Evolutionary conservation across 1,140 invertebrate species (phyloP).

Genomic region (Magallana gigas): DNA sequence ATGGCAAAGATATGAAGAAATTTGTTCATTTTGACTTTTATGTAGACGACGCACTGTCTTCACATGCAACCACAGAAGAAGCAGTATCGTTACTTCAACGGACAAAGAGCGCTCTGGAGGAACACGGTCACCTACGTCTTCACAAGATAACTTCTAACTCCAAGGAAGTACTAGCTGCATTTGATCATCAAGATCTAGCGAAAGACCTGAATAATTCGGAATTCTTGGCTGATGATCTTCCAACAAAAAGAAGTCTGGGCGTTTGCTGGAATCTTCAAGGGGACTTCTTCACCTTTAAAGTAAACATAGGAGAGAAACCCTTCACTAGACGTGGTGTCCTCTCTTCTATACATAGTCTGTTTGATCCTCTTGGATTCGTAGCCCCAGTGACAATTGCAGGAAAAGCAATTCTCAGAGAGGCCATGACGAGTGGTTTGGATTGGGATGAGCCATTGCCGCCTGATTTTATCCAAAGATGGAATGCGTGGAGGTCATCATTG

Average conservation of each 20-base stretch:
- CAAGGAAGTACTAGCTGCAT: constrained; percentile 39
- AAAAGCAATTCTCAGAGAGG: too few relatives aligned
- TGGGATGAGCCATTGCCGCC: too few relatives aligned
- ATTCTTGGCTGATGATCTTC: not conserved
- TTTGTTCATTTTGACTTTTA: constrained; percentile 51
- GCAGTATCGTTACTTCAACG: constrained; percentile 43
- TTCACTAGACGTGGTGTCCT: too few relatives aligned
- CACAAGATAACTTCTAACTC: constrained; percentile 57
- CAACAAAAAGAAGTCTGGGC: constrained; percentile 58
- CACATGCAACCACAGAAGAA: not conserved
- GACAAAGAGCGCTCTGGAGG: not conserved
- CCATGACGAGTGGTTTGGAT: too few relatives aligned
- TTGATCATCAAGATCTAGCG: constrained; percentile 48
- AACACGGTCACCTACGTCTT: constrained; percentile 38
- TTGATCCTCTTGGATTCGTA: too few relatives aligned
- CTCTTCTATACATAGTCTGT: too few relatives aligned
- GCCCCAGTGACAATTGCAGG: too few relatives aligned
- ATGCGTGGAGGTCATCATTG: too few relatives aligned
- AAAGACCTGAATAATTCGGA: constrained; percentile 53
- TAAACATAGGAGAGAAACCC: too few relatives aligned
- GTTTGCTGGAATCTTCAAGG: constrained; percentile 50
- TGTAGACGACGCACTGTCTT: constrained; percentile 53
- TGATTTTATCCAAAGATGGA: too few relatives aligned
- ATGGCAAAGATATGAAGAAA: constrained; percentile 23
- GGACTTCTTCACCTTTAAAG: not conserved